Evolutionary conservation across 2,113 vertebrate genomes (phyloP), one percentile per base, ranked within the genome.

Genomic region (Craseonycteris thonglongyai): DNA sequence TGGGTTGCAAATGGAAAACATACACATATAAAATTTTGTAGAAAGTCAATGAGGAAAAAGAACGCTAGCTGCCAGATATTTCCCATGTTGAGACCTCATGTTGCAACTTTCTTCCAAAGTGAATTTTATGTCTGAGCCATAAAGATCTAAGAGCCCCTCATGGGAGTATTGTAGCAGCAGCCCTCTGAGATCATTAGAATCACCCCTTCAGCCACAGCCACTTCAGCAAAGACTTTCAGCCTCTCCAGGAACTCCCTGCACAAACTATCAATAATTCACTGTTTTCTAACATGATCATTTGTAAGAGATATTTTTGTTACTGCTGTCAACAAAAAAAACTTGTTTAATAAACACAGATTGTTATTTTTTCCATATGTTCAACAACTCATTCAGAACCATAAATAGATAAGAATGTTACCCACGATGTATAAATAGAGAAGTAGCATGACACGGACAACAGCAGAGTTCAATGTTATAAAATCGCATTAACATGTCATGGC

Each of bases 1-100:
- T 54, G 66, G 58, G 58, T 92, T 76, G 91, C 90, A 95, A 88
- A 88, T 91, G 40, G 83, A 90, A 96, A 96, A 90, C 80, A 90
- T 56, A 58, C 61, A 91, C 71, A 22, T 69, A 81, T 58, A 93
- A 95, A 90, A 71, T 86, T 83, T 58, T 91, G 61, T 68, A 93
- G 40, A 45, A 72, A 74, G 71, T 91, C 69, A 72, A 75, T 40
- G 72, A 22, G 65, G 83, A n/a, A 96, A 93, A 93, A 66, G n/a
- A 63, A 8, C 33, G 12, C 49, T 79, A 79, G 65, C n/a, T 54
- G 11, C 61, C 38, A 2, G 79, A 68, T 74, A 33, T 75, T 88
- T 92, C 42, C 63, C 82, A 85, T 33, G 72, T 81, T 86, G 40
- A 81, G 54, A 83, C 49, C 35, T 94, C 93, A 65, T 33, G 49